Evolutionary conservation across 2,113 vertebrate genomes (phyloP), one percentile per base, ranked within the genome.

Genomic region (Sinocyclocheilus maitianheensis): DNA sequence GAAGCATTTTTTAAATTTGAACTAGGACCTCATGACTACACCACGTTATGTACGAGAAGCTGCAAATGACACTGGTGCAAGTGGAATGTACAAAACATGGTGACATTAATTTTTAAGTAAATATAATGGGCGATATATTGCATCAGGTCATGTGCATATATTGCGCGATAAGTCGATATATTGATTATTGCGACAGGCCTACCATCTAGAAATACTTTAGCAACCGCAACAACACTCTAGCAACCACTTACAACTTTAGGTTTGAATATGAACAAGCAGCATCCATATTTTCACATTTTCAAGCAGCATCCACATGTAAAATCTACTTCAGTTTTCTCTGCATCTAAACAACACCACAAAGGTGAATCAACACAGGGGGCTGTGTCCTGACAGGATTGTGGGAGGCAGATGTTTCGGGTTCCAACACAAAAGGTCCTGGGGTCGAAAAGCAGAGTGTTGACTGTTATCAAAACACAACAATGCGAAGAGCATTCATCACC

Each of bases 401-500:
- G n/a, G 55, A 81, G 30, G 86, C 86, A 83, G 79, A 87, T 83
- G 85, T 75, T 67, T 55, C 30, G 55, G 46, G 53, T 53, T 83
- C 78, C 12, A 34, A 65, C 77, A 81, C 88, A 87, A 78, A 87
- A 85, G 74, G 87, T 60, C 34, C 55, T 34, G 74, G 46, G 74
- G 78, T 81, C 78, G 60, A 84, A 77, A 87, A 74, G 83, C 40
- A 67, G 84, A 87, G 79, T 46, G 74, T 79, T 69, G 84, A 87
- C 74, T 22, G 74, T 79, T 69, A 85, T 89, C 87, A 87, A 79
- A 74, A 30, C n/a, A 72, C 81, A 77, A 81, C 13, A 22, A 67
- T 43, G 76, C 22, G 53, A 81, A 20, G 58, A 51, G 75, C 85
- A 85, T 87, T 83, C 67, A 83, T 89, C 88, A 85, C 78, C 79